phyloP scores from a whole-genome alignment of 2,113 vertebrate species.

The Alethe diademata region DNA sequence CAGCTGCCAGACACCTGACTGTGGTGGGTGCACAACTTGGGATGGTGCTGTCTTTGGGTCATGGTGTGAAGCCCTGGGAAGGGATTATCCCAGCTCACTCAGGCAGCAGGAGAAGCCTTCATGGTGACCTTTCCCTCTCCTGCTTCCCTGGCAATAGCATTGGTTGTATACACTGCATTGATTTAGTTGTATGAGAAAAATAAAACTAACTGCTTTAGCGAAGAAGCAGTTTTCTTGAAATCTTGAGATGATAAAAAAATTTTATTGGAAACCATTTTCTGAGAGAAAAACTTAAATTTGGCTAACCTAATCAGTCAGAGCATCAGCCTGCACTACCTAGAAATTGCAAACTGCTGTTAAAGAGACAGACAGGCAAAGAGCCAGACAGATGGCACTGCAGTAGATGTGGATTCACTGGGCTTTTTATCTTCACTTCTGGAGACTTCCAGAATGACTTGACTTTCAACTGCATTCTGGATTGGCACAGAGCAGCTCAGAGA shows the following conservation, averaged over 20 bases:
- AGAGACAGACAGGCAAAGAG: neutral
- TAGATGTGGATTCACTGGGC: neutral
- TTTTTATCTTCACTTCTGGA: neutral
- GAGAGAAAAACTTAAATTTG: neutral
- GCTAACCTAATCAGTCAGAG: neutral
- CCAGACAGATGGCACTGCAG: neutral
- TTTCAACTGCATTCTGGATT: neutral
- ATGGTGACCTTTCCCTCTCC: neutral
- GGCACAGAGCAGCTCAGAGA: neutral
- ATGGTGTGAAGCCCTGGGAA: neutral
- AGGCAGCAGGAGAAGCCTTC: neutral
- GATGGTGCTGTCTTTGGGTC: neutral
- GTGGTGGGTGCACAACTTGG: fast-evolving
- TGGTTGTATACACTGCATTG: neutral
- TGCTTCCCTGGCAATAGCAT: neutral
- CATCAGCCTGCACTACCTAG: neutral
- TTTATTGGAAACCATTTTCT: neutral
- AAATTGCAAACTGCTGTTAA: neutral
- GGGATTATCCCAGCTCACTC: neutral
- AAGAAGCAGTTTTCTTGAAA: neutral
- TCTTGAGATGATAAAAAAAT: neutral
- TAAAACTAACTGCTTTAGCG: neutral
- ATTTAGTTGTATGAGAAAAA: neutral
- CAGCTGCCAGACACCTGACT: neutral
- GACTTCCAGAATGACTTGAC: neutral